Conservation (phyloP, 2,888 invertebrate genomes). For the Dione juno region DNA sequence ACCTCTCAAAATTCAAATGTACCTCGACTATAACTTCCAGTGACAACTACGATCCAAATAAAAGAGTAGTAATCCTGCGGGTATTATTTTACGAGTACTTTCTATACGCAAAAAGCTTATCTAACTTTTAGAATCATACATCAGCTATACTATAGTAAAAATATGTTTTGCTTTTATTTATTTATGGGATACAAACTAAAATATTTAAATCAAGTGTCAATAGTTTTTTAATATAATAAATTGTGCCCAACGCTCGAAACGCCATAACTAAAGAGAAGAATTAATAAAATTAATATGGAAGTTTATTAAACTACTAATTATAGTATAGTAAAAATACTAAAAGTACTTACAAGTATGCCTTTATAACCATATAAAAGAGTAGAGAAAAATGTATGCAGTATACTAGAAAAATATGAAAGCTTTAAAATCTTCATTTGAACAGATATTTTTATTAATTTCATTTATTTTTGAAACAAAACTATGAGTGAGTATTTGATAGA, state of each 20-base stretch:
- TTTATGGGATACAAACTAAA: too few relatives aligned
- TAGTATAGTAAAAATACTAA: not conserved
- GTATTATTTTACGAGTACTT: slow-evolving; percentile 27
- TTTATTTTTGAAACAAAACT: slow-evolving; percentile 13
- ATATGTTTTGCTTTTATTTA: not conserved
- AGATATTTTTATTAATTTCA: slow-evolving; percentile 4
- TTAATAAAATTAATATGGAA: not conserved
- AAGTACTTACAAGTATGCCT: not conserved
- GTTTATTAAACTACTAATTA: not conserved
- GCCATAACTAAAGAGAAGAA: too few relatives aligned
- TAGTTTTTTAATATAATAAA: too few relatives aligned
- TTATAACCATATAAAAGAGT: not conserved
- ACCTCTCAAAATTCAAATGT: slow-evolving; percentile 37
- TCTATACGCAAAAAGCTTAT: slow-evolving; percentile 17
- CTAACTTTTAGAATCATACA: slow-evolving; percentile 18
- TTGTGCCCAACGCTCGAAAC: too few relatives aligned
- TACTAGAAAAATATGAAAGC: slow-evolving; percentile 9
- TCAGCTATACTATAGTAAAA: slow-evolving; percentile 15
- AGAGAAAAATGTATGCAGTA: not conserved
- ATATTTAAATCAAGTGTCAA: too few relatives aligned
- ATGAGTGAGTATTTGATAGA: slow-evolving; percentile 10
- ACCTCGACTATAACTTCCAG: slow-evolving; percentile 19
- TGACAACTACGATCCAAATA: slow-evolving; percentile 24
- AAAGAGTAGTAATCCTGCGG: slow-evolving; percentile 26
- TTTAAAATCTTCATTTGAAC: slow-evolving; percentile 9